Percentiles rank a stretch among this genome's conserved stretches.
These are phyloP conservation scores for Parazoanthus swiftii DNA, from an alignment of 92 coral and sea anemone species.

Conservation along the genomic window DNA sequence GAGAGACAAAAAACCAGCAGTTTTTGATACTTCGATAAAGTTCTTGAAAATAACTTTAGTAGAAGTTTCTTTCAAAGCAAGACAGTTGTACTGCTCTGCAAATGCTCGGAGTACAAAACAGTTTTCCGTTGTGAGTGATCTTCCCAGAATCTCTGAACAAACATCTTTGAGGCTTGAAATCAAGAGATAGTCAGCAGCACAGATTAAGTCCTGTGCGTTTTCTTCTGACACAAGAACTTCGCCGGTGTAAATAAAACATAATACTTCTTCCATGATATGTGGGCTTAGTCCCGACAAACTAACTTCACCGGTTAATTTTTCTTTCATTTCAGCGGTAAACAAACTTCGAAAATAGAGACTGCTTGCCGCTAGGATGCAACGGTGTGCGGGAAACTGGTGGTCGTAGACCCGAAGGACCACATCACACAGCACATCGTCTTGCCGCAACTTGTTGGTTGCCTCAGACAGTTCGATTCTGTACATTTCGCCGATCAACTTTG, in stretches of 20 bases:
- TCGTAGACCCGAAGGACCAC: slow-evolving; percentile 69
- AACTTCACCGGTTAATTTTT: slow-evolving; percentile 63
- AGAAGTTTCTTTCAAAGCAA: slow-evolving; percentile 59
- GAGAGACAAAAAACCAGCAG: slow-evolving; percentile 68
- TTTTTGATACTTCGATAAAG: slow-evolving; percentile 71
- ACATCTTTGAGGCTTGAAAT: slow-evolving; percentile 76
- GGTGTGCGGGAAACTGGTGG: slow-evolving; percentile 63
- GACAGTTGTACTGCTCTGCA: slow-evolving; percentile 84
- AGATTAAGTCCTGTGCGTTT: slow-evolving; percentile 66
- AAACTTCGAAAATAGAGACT: slow-evolving; percentile 82
- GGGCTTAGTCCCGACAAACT: slow-evolving; percentile 61
- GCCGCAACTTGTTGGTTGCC: slow-evolving; percentile 68
- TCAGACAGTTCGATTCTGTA: slow-evolving; percentile 38
- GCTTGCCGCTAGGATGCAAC: slow-evolving; percentile 75
- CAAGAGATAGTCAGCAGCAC: slow-evolving; percentile 83
- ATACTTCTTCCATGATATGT: slow-evolving; percentile 63
- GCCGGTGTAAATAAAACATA: slow-evolving; percentile 78
- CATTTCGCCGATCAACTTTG: slow-evolving; percentile 21
- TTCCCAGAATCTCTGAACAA: slow-evolving; percentile 65
- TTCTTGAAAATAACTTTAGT: slow-evolving; percentile 66
- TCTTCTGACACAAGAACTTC: slow-evolving; percentile 63
- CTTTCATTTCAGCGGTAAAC: slow-evolving; percentile 79
- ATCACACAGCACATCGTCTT: slow-evolving; percentile 72
- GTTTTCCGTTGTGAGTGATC: slow-evolving; percentile 61
- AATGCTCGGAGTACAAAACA: slow-evolving; percentile 78